Percentiles rank a stretch among this genome's conserved stretches.
These are phyloP conservation scores for Apodemia hepburni DNA, from an alignment of 2,888 invertebrate genomes.

Conservation along the genomic window DNA sequence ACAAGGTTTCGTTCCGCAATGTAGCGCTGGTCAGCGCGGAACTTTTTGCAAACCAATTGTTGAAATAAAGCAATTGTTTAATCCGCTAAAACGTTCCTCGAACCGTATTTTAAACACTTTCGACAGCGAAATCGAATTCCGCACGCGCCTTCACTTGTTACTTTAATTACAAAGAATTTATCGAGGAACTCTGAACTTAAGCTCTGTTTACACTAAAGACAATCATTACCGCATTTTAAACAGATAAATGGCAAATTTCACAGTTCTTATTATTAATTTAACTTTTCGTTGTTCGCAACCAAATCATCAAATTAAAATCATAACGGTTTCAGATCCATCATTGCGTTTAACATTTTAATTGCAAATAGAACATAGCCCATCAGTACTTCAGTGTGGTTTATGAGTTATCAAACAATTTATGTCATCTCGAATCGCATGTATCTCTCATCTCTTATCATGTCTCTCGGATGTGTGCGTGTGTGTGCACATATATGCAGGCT, in stretches of 20 bases:
- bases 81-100: background rate
- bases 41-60: background rate
- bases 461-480: no score
- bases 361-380: no score
- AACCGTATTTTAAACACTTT: constrained; percentile 2
- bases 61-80: constrained; percentile 4
- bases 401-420: no score
- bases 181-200: background rate
- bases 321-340: no score
- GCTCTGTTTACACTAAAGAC: background rate
- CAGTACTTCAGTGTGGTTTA: no score
- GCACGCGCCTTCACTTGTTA: background rate
- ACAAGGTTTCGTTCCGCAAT: background rate
- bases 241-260: background rate
- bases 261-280: background rate
- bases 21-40: background rate
- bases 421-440: no score
- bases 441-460: no score
- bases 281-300: no score
- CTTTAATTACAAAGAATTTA: constrained; percentile 4
- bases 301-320: no score
- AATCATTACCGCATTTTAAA: background rate
- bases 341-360: no score
- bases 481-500: no score
- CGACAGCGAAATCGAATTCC: background rate